A percentile compares a stretch with the other conserved stretches of the same genome.
These are phyloP conservation scores for Zosterops borbonicus DNA, from an alignment of 2,113 vertebrate genomes.

Conservation along the genomic window DNA sequence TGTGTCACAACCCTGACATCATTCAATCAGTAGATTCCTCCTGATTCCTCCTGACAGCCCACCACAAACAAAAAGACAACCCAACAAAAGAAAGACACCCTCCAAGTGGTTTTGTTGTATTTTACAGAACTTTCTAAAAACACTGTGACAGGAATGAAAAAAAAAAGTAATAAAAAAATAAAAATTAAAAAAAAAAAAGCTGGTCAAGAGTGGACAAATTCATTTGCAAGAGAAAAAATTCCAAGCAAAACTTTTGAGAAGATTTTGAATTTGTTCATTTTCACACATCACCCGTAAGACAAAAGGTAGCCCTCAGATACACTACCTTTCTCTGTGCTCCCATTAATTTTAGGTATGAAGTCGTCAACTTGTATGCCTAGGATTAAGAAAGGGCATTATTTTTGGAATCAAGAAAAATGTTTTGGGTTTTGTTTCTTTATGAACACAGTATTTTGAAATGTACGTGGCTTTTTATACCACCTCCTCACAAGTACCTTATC, in stretches of 20 bases:
- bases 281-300: constrained; percentile 3
- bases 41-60: neutral
- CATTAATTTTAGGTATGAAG: constrained; percentile 88
- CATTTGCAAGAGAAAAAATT: neutral
- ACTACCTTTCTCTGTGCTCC: constrained; percentile 84
- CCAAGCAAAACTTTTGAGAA: neutral
- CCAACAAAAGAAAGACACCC: neutral
- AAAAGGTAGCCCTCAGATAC: constrained; percentile 70
- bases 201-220: neutral
- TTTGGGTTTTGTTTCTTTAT: neutral
- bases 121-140: neutral
- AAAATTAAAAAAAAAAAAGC: neutral
- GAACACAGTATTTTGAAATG: constrained; percentile 13
- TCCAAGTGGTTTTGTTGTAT: neutral
- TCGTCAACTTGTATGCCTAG: constrained; percentile 85
- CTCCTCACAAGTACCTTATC: neutral
- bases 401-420: constrained; percentile 54
- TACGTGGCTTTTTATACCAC: neutral
- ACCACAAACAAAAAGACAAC: neutral
- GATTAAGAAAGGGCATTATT: constrained; percentile 81
- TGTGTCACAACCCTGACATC: neutral
- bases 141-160: neutral
- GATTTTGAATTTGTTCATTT: constrained; percentile 1
- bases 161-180: neutral
- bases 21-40: neutral